A percentile compares a stretch with the other conserved stretches of the same genome.
Evolutionary conservation across 2,797 vertebrate genomes (phyloP).

Genomic region (Spizella passerina): DNA sequence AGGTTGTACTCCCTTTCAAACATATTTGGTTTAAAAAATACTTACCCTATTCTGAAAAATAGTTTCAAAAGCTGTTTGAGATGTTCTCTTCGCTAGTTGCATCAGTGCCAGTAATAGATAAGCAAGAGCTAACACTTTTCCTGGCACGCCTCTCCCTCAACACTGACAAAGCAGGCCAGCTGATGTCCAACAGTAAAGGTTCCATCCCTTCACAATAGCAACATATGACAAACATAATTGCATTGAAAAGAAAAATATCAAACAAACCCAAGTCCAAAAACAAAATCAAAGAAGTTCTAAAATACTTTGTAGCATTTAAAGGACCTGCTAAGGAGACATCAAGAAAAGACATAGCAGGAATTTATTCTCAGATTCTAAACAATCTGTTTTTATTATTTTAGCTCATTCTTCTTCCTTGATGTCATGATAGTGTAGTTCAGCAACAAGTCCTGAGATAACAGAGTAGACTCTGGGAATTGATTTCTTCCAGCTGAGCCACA

Average conservation of each 20-base stretch:
- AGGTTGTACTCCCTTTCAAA: neutral
- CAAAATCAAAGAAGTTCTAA: neutral
- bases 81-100: neutral
- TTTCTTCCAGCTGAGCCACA: neutral
- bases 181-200: neutral
- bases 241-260: neutral
- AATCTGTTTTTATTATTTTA: neutral
- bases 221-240: neutral
- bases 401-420: neutral
- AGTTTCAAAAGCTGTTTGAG: neutral
- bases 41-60: neutral
- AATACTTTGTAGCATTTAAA: neutral
- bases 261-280: neutral
- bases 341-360: neutral
- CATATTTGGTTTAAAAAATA: neutral
- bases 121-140: neutral
- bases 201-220: neutral
- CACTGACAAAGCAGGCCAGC: neutral
- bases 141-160: rapidly evolving
- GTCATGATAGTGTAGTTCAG: neutral
- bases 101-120: neutral
- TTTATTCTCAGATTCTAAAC: neutral
- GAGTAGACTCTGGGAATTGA: neutral
- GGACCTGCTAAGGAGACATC: neutral
- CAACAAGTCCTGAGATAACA: neutral